phyloP scores from a whole-genome alignment of 2,113 vertebrate genomes.

The Grammomys dolichurus region DNA sequence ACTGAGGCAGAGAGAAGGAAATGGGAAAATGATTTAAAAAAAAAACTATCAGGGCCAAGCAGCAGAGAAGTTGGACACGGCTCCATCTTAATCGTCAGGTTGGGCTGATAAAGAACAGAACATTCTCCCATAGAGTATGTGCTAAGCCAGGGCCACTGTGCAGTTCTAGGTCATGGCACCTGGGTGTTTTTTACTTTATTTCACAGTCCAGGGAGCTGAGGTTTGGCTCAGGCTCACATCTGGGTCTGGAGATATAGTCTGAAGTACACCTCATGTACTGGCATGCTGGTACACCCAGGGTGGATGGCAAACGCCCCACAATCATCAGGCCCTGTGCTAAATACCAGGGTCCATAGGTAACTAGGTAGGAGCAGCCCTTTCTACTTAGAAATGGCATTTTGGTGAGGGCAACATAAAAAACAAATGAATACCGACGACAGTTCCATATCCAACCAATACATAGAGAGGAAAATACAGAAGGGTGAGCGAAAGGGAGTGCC shows the following conservation, averaged over 20 bases:
- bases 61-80: rapidly evolving
- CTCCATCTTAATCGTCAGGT: neutral
- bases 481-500: rapidly evolving
- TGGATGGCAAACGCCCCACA: neutral
- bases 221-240: neutral
- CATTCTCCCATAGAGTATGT: no score
- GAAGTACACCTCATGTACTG: no score
- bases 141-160: no score
- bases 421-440: rapidly evolving
- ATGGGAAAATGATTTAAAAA: neutral
- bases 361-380: neutral
- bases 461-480: neutral
- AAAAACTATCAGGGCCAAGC: no score
- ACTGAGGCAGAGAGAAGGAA: neutral
- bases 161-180: no score
- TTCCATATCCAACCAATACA: rapidly evolving
- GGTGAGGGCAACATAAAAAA: neutral
- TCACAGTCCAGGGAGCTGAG: neutral
- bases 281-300: neutral
- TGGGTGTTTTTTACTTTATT: neutral
- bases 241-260: neutral
- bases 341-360: rapidly evolving
- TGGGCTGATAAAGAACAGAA: neutral
- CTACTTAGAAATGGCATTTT: rapidly evolving
- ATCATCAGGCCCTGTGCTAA: neutral